Evolutionary conservation across 1,140 invertebrate species (phyloP), one percentile per base, ranked within the genome.

Genomic region (Pygmarrhopalites habei): DNA sequence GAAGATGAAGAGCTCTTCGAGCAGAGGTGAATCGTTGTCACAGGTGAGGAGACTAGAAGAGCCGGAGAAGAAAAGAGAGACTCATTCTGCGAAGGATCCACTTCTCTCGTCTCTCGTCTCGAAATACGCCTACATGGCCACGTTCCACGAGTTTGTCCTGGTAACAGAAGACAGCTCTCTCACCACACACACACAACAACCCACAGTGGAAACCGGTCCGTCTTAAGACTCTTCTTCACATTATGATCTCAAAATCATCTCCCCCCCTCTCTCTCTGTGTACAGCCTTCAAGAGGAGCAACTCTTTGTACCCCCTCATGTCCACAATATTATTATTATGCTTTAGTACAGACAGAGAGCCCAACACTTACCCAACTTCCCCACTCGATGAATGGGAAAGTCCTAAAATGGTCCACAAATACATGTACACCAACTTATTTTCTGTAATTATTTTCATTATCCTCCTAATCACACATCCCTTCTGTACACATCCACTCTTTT

Each of bases 61-160:
- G 23, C 39, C 21, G 19, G 23, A 59, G 28, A n/a, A 14, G 28
- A 32, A 14, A 10, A n/a, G 21, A 26, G n/a, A n/a, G n/a, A n/a
- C n/a, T n/a, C n/a, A n/a, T 25, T 60, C 58, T 60, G 58, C 25
- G 15, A 26, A 25, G 39, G 29, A n/a, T n/a, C n/a, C n/a, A n/a
- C n/a, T n/a, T n/a, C 44, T 55, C 55, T 43, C 44, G 25, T 52
- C 12, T 32, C 55, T 41, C 57, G 25, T 53, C 47, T 60, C 53
- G 28, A 53, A 59, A 59, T 59, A 64, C 62, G 62, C 62, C 62
- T 64, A 64, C 62, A 64, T 59, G 41, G 56, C 46, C 59, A 61
- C 47, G 59, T 44, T 61, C 58, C 58, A 59, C 58, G 58, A 59
- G 58, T 57, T 57, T 57, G 39, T 41, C 55, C 25, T 57, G 35